A percentile compares a stretch with the other conserved stretches of the same genome.
phyloP scores from a whole-genome alignment of 1,140 invertebrate species.

The Lucilia cuprina region DNA sequence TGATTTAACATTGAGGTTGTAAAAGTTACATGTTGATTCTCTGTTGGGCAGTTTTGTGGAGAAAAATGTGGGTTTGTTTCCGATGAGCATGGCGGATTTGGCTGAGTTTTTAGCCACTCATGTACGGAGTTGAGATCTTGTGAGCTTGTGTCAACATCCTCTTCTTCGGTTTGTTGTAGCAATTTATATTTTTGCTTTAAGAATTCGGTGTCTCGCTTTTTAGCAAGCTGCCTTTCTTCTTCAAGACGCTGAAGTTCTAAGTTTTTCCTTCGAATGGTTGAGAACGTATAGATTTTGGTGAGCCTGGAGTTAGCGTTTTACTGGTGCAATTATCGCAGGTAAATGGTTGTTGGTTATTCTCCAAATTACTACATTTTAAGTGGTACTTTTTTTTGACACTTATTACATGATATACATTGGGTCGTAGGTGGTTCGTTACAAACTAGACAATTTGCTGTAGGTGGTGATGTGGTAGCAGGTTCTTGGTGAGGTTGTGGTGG shows the following conservation, averaged over 20 bases:
- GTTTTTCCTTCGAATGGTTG: background rate
- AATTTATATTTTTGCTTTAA: background rate
- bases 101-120: background rate
- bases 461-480: background rate
- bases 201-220: background rate
- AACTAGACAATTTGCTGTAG: background rate
- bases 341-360: background rate
- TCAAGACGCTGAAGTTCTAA: background rate
- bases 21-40: background rate
- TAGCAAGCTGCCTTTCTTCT: background rate
- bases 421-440: background rate
- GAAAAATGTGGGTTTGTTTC: background rate
- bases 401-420: background rate
- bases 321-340: background rate
- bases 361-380: background rate
- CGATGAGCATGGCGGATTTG: background rate
- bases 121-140: background rate
- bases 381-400: background rate
- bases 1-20: background rate
- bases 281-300: background rate
- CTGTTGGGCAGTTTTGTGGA: background rate
- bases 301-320: background rate
- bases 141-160: background rate
- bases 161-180: background rate
- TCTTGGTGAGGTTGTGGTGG: background rate